phyloP scores from a whole-genome alignment of 2,113 vertebrate species.

The Apus apus region DNA sequence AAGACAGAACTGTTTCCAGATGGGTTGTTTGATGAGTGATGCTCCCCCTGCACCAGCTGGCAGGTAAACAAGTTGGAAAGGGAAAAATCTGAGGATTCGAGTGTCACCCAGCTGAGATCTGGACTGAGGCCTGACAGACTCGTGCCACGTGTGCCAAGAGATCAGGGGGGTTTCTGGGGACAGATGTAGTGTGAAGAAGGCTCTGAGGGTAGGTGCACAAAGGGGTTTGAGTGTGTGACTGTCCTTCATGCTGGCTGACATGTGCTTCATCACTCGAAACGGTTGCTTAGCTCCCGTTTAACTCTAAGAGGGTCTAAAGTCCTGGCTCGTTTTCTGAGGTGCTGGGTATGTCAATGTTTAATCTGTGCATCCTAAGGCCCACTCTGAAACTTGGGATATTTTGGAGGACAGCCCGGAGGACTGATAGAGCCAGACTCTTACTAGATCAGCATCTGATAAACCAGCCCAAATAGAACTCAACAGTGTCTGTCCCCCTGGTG shows the following conservation, averaged over 20 bases:
- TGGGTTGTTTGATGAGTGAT: background rate
- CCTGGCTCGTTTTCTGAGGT: background rate
- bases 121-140: background rate
- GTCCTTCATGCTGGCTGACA: background rate
- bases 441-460: background rate
- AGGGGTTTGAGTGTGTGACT: background rate
- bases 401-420: background rate
- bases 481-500: background rate
- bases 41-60: background rate
- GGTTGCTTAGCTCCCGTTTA: background rate
- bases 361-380: background rate
- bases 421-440: background rate
- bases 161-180: background rate
- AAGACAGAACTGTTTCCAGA: background rate
- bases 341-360: conserved; percentile 52
- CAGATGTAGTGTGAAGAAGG: background rate
- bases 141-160: background rate
- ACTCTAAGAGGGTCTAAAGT: conserved; percentile 20
- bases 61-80: background rate
- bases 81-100: background rate
- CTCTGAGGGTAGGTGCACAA: background rate
- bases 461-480: background rate
- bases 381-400: background rate
- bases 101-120: background rate
- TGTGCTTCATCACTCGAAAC: background rate